Percentiles rank a stretch among this genome's conserved stretches.
phyloP scores from a whole-genome alignment of 1,140 invertebrate genomes.

The Andricus grossulariae region DNA sequence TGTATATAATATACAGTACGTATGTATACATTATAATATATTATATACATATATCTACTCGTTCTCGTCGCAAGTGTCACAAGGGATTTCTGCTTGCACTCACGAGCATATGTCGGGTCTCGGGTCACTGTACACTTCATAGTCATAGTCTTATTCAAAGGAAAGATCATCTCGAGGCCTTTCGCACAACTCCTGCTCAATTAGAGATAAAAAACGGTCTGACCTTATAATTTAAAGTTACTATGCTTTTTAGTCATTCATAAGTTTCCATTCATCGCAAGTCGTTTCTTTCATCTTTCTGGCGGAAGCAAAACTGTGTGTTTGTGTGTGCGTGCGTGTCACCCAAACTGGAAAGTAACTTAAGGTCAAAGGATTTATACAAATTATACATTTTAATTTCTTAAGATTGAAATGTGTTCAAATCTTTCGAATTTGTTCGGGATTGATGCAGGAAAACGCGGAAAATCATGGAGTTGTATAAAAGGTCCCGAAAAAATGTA shows the following conservation, averaged over 20 bases:
- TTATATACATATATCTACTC: not conserved
- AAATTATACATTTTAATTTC: not conserved
- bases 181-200: slow-evolving; percentile 12
- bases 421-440: no score
- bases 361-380: not conserved
- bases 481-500: no score
- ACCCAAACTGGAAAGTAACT: not conserved
- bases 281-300: slow-evolving; percentile 21
- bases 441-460: no score
- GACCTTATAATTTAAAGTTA: not conserved
- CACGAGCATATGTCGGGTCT: not conserved
- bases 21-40: not conserved
- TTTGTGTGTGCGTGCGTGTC: not conserved
- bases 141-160: slow-evolving; percentile 18
- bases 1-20: not conserved
- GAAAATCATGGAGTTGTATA: no score
- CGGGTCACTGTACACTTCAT: slow-evolving; percentile 33
- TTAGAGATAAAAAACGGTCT: not conserved
- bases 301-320: slow-evolving; percentile 13
- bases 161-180: not conserved
- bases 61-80: not conserved
- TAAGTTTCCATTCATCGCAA: slow-evolving; percentile 20
- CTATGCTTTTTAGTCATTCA: slow-evolving; percentile 20
- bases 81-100: not conserved
- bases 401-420: no score